A percentile compares a stretch with the other conserved stretches of the same genome.
Conservation (phyloP, 2,797 vertebrate genomes). For the Arnoldichthys spilopterus region DNA sequence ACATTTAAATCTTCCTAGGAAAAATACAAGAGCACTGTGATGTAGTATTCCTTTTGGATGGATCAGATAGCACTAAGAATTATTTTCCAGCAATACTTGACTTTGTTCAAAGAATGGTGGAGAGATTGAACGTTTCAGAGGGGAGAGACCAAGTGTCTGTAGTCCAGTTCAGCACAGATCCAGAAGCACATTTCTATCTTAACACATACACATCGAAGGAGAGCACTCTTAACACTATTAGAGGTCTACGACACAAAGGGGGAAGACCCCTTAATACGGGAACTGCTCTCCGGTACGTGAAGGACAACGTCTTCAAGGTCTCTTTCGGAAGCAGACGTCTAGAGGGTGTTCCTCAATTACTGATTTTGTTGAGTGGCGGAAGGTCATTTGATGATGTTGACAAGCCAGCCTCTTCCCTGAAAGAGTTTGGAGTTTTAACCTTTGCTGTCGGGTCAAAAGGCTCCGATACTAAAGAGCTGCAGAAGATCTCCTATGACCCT, state of each 20-base stretch:
- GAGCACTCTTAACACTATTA: conserved; percentile 52
- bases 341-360: conserved; percentile 61
- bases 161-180: conserved; percentile 78
- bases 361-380: conserved; percentile 52
- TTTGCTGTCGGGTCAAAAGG: conserved; percentile 46
- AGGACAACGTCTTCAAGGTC: conserved; percentile 63
- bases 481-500: conserved; percentile 44
- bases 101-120: conserved; percentile 78
- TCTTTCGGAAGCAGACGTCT: conserved; percentile 65
- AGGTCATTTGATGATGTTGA: conserved; percentile 43
- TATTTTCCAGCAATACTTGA: conserved; percentile 76
- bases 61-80: conserved; percentile 76
- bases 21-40: conserved; percentile 56
- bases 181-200: conserved; percentile 45
- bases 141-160: conserved; percentile 75
- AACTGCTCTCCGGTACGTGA: conserved; percentile 63
- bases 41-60: conserved; percentile 84
- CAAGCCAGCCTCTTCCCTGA: conserved; percentile 59
- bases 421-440: conserved; percentile 71
- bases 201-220: conserved; percentile 45
- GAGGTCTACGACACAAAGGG: conserved; percentile 62
- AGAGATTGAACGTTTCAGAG: conserved; percentile 73
- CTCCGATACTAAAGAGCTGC: conserved; percentile 54
- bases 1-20: not conserved
- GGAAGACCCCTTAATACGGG: conserved; percentile 68